Percentiles rank a stretch among this genome's conserved stretches.
phyloP scores from a whole-genome alignment of 2,113 vertebrate genomes.

The Cariama cristata region DNA sequence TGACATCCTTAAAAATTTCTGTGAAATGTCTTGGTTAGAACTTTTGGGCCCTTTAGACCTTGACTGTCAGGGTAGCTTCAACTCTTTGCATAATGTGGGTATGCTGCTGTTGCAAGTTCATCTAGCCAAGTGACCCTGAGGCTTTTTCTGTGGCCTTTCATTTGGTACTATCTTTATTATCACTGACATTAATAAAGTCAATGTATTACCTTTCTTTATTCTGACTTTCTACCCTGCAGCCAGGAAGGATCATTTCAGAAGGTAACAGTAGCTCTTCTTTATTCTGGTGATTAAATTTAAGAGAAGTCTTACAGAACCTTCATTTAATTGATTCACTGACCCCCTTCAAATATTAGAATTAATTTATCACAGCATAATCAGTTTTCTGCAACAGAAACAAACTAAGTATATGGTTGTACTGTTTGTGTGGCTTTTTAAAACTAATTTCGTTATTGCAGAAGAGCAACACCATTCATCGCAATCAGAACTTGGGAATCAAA shows the following conservation, averaged over 20 bases:
- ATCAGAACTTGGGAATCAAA: background rate
- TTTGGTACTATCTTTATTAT: background rate
- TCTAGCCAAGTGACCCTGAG: background rate
- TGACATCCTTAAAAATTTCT: background rate
- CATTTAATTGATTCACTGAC: background rate
- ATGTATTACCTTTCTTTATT: background rate
- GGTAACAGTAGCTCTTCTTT: background rate
- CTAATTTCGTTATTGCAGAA: background rate
- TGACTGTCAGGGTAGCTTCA: background rate
- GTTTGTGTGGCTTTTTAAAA: background rate
- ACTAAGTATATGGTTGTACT: background rate
- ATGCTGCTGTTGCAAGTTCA: background rate
- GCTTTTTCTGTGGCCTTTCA: background rate
- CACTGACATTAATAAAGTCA: background rate
- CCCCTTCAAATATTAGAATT: background rate
- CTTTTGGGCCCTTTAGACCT: background rate
- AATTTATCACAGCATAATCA: background rate
- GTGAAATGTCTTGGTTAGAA: background rate
- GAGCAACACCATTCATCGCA: background rate
- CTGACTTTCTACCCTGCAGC: background rate
- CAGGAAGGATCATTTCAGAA: background rate
- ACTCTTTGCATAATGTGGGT: background rate
- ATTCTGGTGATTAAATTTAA: background rate
- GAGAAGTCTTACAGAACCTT: background rate
- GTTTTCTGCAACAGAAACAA: background rate